Conservation (phyloP, 1,140 invertebrate species). For the Papilio machaon region DNA sequence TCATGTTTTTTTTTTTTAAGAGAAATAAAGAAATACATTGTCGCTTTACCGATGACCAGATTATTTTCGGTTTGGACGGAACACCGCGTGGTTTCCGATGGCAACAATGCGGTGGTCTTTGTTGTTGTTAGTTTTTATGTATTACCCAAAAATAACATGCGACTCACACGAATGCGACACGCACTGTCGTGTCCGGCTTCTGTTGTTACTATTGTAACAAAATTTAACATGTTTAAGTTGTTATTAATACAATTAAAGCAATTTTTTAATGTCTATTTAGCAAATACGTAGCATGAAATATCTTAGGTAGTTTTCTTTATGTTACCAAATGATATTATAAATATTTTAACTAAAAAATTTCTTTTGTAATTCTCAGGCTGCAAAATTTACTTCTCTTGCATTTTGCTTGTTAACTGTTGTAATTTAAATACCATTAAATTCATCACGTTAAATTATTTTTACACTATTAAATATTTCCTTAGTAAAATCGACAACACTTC, state of each 20-base stretch:
- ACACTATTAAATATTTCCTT: background rate
- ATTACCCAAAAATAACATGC: slow-evolving; percentile 63
- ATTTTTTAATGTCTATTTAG: background rate
- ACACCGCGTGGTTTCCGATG: slow-evolving; percentile 65
- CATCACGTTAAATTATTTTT: no score
- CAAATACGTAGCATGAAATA: no score
- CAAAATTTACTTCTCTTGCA: no score
- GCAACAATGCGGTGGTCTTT: slow-evolving; percentile 69
- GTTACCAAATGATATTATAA: no score
- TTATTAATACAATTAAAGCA: background rate
- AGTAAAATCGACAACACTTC: background rate
- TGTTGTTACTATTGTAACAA: slow-evolving; percentile 54
- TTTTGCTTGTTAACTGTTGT: no score
- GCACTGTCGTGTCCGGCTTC: slow-evolving; percentile 41
- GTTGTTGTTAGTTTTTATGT: slow-evolving; percentile 70
- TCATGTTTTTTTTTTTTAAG: background rate
- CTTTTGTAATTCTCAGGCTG: no score
- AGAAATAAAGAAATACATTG: slow-evolving; percentile 11
- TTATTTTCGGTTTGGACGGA: slow-evolving; percentile 63
- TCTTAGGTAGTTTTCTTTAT: no score
- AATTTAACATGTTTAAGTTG: background rate
- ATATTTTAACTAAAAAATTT: no score
- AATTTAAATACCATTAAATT: no score
- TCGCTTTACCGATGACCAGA: slow-evolving; percentile 36
- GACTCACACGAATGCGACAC: slow-evolving; percentile 53